Base-by-base conservation (phyloP, 92 coral and sea anemone species). In the Parazoanthus atlanticus region DNA sequence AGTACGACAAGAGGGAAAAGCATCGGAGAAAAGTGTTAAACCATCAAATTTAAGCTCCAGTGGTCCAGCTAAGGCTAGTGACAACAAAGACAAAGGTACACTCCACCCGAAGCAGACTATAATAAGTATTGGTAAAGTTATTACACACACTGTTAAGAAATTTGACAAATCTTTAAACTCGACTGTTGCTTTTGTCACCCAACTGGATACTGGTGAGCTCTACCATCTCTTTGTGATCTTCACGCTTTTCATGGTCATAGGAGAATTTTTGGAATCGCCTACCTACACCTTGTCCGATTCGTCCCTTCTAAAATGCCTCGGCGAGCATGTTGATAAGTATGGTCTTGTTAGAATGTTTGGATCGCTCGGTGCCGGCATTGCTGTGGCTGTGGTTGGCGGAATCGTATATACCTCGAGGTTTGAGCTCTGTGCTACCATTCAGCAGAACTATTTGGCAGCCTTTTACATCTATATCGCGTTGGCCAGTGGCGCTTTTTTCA, bases 231-330 rank as follows among this genome's bases (percentile, higher is more conserved):
- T 90, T 82, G 80, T 90, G 19, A 80, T 90, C 52, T 90, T 90
- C 65, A 85, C 89, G 7, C 81, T 90, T 49, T 66, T 90, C 79
- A 87, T 90, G 41, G 61, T 90, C 46, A 81, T 90, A 25, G 93
- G 93, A 32, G 93, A 90, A 25, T 90, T 90, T 72, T 64, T 90
- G 69, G 93, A 87, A 38, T 90, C 93, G 8, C 93, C 93, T 10
- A 90, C 93, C 10, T 86, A 86, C 90, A 87, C 93, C 0, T 64
- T 90, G 21, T 86, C 93, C 4, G 93, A 90, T 67, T 89, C 90
- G 1, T 90, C 93, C 15, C 89, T 89, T 13, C 82, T 90, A 54
- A 82, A 81, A 32, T 67, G 85, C 17, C 85, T 90, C 32, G 89
- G 85, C 5, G 93, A 90, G 36, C 73, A 87, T 26, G 74, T 32